Conservation (phyloP, 2,888 invertebrate genomes). For the Apocheima hispidaria region DNA sequence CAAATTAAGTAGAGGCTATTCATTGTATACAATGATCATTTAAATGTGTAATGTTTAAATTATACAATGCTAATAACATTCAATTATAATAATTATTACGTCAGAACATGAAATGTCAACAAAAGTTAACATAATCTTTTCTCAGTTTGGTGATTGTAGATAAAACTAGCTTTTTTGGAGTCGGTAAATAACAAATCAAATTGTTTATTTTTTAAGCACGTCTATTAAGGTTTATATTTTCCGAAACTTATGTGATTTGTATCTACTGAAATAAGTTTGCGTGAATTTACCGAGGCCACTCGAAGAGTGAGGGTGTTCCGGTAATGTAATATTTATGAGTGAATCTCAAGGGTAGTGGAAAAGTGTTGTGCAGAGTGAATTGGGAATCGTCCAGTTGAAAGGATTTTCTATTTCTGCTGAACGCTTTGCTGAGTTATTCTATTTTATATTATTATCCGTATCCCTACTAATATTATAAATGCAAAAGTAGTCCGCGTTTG, state of each 20-base stretch:
- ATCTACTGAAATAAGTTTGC: constrained; percentile 26
- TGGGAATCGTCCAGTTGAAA: constrained; percentile 22
- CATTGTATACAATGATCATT: too few species aligned
- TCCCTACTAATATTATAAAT: too few species aligned
- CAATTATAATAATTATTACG: too few species aligned
- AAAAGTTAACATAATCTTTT: too few species aligned
- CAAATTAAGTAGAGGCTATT: too few species aligned
- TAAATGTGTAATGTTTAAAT: too few species aligned
- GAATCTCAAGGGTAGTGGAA: constrained; percentile 32
- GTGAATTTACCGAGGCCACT: constrained; percentile 28
- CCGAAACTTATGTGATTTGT: constrained; percentile 19
- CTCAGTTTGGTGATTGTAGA: too few species aligned
- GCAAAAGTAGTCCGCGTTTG: too few species aligned
- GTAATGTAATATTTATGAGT: constrained; percentile 40
- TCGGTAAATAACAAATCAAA: neutral
- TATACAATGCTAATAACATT: too few species aligned
- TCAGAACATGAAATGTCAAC: too few species aligned
- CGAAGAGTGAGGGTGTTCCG: constrained; percentile 19
- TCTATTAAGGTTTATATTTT: neutral
- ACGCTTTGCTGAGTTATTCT: constrained; percentile 16
- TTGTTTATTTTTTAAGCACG: neutral
- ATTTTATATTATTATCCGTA: neutral
- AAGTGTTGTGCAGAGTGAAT: constrained; percentile 25
- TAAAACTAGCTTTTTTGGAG: too few species aligned
- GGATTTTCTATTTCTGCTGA: constrained; percentile 19